Evolutionary conservation across 2,888 invertebrate species (phyloP).

Genomic region (Pinctada fucata): DNA sequence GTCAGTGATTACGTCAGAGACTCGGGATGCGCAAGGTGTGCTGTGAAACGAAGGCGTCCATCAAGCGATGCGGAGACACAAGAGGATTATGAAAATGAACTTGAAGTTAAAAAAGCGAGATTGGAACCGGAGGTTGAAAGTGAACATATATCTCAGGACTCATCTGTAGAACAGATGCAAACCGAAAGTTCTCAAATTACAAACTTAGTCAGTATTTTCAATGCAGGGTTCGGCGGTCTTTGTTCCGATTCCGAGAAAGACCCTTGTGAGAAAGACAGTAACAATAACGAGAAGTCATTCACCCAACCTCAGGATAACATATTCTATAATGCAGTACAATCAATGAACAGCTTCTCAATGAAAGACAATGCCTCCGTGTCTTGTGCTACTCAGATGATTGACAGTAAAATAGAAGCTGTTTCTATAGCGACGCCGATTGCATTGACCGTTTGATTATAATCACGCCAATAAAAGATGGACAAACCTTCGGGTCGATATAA

Average conservation of each 20-base stretch:
- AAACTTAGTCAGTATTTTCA: conserved; percentile 71
- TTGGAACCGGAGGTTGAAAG: conserved; percentile 39
- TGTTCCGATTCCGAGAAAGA: conserved; percentile 36
- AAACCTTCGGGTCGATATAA: not conserved
- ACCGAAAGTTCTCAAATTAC: conserved; percentile 68
- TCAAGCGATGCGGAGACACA: conserved; percentile 15
- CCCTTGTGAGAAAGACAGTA: conserved; percentile 30
- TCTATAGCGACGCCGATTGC: conserved; percentile 62
- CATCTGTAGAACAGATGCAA: conserved; percentile 54
- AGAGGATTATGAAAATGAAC: conserved; percentile 41
- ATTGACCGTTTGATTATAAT: conserved; percentile 52
- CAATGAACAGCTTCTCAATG: conserved; percentile 42
- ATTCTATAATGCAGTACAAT: conserved; percentile 33
- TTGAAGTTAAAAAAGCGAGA: conserved; percentile 47
- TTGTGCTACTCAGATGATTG: conserved; percentile 54
- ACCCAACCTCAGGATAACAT: conserved; percentile 22
- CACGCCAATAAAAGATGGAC: not conserved
- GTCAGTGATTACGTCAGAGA: conserved; percentile 43
- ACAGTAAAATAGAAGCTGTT: conserved; percentile 45
- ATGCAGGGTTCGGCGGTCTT: conserved; percentile 70
- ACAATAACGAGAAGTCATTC: conserved; percentile 32
- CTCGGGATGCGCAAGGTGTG: conserved; percentile 37
- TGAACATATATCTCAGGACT: conserved; percentile 37
- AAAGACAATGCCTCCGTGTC: conserved; percentile 48
- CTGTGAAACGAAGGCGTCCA: conserved; percentile 47